phyloP scores from a whole-genome alignment of 2,113 vertebrate genomes.

The Phrynosoma blainvillii region DNA sequence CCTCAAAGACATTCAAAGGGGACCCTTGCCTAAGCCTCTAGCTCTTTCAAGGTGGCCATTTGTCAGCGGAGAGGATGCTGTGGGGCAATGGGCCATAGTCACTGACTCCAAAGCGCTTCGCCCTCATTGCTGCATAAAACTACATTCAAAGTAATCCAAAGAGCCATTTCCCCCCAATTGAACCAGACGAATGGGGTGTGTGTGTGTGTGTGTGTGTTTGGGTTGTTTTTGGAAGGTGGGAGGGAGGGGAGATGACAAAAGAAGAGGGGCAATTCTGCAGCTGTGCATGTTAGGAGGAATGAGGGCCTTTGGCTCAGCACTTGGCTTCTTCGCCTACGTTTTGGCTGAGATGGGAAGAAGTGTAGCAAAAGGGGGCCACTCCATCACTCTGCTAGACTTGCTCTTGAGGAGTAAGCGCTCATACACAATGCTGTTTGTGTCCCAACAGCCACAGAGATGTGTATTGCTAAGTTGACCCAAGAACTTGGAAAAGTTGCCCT shows the following conservation, averaged over 20 bases:
- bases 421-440: neutral
- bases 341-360: no score
- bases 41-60: neutral
- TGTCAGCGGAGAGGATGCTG: neutral
- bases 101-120: conserved; percentile 79
- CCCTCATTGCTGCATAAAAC: conserved; percentile 88
- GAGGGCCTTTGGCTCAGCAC: neutral
- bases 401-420: neutral
- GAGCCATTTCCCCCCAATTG: conserved; percentile 62
- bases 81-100: conserved; percentile 57
- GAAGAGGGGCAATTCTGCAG: no score
- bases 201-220: neutral
- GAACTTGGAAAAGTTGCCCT: no score
- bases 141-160: conserved; percentile 89
- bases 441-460: neutral
- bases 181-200: conserved; percentile 24
- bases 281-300: neutral
- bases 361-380: neutral
- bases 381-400: neutral
- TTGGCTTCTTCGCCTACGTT: no score
- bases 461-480: no score
- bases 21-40: neutral
- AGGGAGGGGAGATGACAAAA: neutral
- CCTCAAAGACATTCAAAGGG: no score
- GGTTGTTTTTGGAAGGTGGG: conserved; percentile 30